These are phyloP conservation scores for Crematogaster levior DNA, from an alignment of 2,888 invertebrate genomes.

Conservation along the genomic window DNA sequence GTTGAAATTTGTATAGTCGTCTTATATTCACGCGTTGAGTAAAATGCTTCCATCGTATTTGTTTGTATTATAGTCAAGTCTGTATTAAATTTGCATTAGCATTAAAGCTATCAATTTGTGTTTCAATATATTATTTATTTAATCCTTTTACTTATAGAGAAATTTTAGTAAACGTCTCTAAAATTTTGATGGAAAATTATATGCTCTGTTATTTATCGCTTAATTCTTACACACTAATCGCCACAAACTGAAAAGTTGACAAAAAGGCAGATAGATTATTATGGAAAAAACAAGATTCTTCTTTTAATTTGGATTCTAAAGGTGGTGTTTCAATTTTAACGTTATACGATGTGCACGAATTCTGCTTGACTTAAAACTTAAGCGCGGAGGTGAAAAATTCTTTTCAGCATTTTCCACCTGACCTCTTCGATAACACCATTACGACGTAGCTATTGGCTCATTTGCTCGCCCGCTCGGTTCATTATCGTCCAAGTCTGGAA, in stretches of 20 bases:
- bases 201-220: neutral
- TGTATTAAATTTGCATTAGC: neutral
- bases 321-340: neutral
- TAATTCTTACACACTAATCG: neutral
- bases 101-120: neutral
- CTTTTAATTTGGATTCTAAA: neutral
- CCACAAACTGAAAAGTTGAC: neutral
- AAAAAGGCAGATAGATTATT: neutral
- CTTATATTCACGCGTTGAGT: neutral
- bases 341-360: neutral
- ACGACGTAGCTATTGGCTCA: constrained; percentile 29
- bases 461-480: constrained; percentile 28
- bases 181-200: neutral
- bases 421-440: constrained; percentile 19
- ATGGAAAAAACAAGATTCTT: neutral
- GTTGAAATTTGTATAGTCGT: neutral
- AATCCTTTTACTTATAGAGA: neutral
- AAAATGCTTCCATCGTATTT: neutral
- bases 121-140: constrained; percentile 2
- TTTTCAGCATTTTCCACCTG: constrained; percentile 4
- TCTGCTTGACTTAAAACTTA: neutral
- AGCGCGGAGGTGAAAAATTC: neutral
- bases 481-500: constrained; percentile 34
- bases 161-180: neutral
- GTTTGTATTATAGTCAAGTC: neutral